Base-by-base conservation (phyloP, 2,797 vertebrate species). In the Thripadectes ignobilis region DNA sequence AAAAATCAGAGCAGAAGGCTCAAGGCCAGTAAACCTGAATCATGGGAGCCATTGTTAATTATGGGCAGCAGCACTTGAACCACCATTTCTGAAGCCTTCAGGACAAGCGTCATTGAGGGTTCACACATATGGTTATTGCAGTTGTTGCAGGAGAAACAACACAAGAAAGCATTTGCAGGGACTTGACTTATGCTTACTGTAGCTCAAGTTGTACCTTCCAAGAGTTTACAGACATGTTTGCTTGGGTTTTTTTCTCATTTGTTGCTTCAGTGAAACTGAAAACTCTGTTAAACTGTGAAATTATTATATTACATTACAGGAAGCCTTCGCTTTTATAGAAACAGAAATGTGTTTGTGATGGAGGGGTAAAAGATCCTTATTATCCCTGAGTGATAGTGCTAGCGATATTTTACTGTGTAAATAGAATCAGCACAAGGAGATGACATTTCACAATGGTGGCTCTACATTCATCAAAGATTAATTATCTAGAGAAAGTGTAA, bases 1-100 rank as follows among this genome's bases (percentile, higher is more conserved):
- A 45, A 81, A 88, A 94, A 85, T 86, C 71, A 77, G 63, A 91
- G 78, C 74, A 96, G 90, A 95, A 97, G 81, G 91, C 94, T 91
- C 72, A 82, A 34, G 86, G 91, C 78, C 93, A 96, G 61, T 76
- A 75, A 96, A 89, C 26, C 38, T 96, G 95, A 97, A 93, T 90
- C 76, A 91, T n/a, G 11, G 85, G 71, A 94, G 81, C 46, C 78
- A 92, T 74, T 84, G 85, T 97, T 97, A 95, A 94, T 97, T 96
- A 91, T 74, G 80, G 51, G 73, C 74, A 92, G 76, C 75, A 95
- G 91, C 84, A 78, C 91, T 65, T 95, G 92, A 97, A 95, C 88
- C 81, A 95, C 79, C 51, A 85, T 96, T 96, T 93, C 93, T 89
- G 92, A 82, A 95, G 78, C 86, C 93, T 96, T 91, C 85, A 96